Conservation (phyloP, 2,888 invertebrate genomes). For the Brenthis hecate region DNA sequence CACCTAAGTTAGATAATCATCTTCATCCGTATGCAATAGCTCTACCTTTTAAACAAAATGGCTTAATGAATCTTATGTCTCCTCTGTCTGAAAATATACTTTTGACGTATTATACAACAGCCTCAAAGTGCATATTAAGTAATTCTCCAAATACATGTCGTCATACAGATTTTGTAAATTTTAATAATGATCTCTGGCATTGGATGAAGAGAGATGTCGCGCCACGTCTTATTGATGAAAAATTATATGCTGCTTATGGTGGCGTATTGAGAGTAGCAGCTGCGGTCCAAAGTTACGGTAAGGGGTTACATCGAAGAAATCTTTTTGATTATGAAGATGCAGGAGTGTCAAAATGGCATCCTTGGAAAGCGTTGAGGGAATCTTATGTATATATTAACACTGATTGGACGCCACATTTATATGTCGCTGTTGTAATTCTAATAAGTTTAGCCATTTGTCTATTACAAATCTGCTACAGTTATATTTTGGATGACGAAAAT, state of each 20-base stretch:
- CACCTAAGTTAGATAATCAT: conserved; percentile 62
- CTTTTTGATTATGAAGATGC: conserved; percentile 53
- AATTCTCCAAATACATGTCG: conserved; percentile 65
- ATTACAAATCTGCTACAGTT: conserved; percentile 62
- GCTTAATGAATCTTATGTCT: conserved; percentile 59
- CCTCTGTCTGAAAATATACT: conserved; percentile 62
- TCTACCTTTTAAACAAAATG: conserved; percentile 64
- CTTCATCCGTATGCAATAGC: conserved; percentile 59
- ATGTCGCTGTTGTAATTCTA: conserved; percentile 54
- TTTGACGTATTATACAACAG: conserved; percentile 69
- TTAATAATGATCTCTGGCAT: conserved; percentile 72
- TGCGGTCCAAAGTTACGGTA: conserved; percentile 70
- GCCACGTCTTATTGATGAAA: conserved; percentile 67
- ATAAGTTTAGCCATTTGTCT: conserved; percentile 57
- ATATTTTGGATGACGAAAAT: conserved; percentile 52
- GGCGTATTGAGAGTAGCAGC: conserved; percentile 71
- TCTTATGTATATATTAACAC: conserved; percentile 55
- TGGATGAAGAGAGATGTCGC: conserved; percentile 75
- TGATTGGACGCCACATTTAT: conserved; percentile 62
- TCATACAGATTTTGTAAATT: conserved; percentile 67
- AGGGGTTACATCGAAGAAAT: conserved; percentile 63
- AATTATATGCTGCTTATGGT: conserved; percentile 68
- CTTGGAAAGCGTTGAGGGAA: conserved; percentile 56
- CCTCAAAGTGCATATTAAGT: conserved; percentile 63
- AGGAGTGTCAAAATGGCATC: conserved; percentile 55